Conservation (phyloP, 2,113 vertebrate species). For the Vulpes vulpes region DNA sequence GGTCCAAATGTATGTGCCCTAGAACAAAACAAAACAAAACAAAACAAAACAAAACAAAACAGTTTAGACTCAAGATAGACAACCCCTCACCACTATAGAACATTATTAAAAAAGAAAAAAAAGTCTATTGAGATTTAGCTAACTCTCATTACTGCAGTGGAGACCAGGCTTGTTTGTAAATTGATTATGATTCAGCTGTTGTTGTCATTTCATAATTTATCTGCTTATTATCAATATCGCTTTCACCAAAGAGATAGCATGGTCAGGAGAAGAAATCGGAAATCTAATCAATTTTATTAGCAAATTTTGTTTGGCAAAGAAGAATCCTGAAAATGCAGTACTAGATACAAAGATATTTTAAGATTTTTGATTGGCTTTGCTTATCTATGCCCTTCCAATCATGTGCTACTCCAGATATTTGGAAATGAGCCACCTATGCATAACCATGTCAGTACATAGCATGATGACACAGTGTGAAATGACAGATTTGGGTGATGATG, state of each 20-base stretch:
- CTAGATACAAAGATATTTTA: background rate
- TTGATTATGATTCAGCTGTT: background rate
- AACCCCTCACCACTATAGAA: background rate
- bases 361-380: background rate
- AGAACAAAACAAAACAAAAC: background rate
- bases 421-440: background rate
- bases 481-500: background rate
- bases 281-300: background rate
- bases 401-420: background rate
- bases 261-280: slow-evolving; percentile 4
- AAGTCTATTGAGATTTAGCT: background rate
- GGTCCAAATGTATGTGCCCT: background rate
- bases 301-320: slow-evolving; percentile 1
- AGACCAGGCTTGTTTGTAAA: background rate
- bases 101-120: background rate
- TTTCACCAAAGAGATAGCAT: background rate
- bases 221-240: background rate
- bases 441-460: background rate
- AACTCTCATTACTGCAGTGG: background rate
- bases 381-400: background rate
- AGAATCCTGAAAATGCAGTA: slow-evolving; percentile 20
- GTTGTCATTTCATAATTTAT: background rate
- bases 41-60: background rate
- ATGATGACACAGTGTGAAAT: background rate
- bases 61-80: background rate